Conservation (phyloP, 2,113 vertebrate species). For the Baryphthengus martii region DNA sequence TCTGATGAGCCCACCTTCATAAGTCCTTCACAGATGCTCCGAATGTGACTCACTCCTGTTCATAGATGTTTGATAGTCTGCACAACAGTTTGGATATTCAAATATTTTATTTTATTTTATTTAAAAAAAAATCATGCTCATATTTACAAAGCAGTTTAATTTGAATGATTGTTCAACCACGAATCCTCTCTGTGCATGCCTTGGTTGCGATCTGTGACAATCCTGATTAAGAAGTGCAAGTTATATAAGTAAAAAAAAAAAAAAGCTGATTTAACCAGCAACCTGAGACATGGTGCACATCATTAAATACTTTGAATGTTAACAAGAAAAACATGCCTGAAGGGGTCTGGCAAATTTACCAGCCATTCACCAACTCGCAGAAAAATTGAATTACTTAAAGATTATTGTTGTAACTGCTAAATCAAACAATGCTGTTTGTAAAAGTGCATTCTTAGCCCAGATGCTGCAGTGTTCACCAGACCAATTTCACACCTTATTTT, state of each 20-base stretch:
- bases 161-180: background rate
- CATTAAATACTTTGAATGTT: background rate
- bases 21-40: background rate
- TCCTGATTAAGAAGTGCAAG: background rate
- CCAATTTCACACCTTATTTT: background rate
- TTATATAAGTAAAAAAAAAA: background rate
- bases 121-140: background rate
- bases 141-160: conserved; percentile 6
- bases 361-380: background rate
- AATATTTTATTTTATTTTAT: background rate
- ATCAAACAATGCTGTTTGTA: background rate
- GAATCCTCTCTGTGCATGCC: background rate
- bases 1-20: background rate
- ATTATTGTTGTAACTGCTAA: background rate
- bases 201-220: background rate
- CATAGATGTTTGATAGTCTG: background rate
- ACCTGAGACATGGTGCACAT: background rate
- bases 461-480: background rate
- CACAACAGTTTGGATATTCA: background rate
- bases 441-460: background rate
- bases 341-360: background rate
- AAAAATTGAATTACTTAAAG: background rate
- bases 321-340: background rate
- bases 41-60: background rate
- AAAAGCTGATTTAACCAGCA: background rate